A percentile compares a stretch with the other conserved stretches of the same genome.
Conservation (phyloP, 2,113 vertebrate species). For the Ptyas mucosa region DNA sequence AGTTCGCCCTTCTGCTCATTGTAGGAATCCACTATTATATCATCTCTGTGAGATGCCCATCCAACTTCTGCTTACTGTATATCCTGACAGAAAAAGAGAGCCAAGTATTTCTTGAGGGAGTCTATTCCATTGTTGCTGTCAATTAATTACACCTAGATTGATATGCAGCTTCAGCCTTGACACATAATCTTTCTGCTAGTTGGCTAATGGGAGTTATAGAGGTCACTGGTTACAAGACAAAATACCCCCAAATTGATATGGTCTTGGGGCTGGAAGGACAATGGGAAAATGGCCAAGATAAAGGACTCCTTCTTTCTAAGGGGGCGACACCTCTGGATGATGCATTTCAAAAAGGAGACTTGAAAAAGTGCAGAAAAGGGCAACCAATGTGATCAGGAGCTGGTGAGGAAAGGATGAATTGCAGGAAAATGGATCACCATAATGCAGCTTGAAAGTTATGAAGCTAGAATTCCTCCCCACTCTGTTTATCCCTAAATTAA, state of each 20-base stretch:
- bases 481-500: neutral
- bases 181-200: neutral
- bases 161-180: neutral
- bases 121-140: neutral
- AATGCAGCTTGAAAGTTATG: neutral
- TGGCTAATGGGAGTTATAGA: neutral
- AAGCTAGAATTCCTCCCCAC: neutral
- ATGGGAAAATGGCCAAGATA: neutral
- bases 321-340: neutral
- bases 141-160: neutral
- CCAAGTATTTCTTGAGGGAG: neutral
- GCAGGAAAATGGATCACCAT: neutral
- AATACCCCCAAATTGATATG: neutral
- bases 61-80: neutral
- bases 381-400: neutral
- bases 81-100: neutral
- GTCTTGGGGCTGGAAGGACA: neutral
- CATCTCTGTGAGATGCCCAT: neutral
- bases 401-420: neutral
- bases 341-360: neutral
- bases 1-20: neutral
- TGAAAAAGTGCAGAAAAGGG: neutral
- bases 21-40: neutral
- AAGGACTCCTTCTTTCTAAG: neutral
- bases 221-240: neutral